These are phyloP conservation scores for Ellobius talpinus DNA, from an alignment of 2,113 vertebrate species.

Conservation along the genomic window DNA sequence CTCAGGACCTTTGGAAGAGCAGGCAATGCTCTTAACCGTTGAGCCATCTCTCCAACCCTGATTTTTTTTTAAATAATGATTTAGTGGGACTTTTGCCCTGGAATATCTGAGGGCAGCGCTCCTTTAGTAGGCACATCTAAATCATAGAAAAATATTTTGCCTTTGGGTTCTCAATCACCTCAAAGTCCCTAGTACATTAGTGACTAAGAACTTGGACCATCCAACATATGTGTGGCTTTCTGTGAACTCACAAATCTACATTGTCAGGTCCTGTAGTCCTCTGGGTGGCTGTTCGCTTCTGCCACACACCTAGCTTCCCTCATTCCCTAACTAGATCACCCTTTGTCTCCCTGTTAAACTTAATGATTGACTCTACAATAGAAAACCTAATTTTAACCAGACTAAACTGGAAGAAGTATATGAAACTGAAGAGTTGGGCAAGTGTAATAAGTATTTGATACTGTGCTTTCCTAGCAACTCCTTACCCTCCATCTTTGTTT, in stretches of 20 bases:
- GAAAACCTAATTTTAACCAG: neutral
- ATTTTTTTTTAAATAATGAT: neutral
- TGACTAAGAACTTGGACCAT: neutral
- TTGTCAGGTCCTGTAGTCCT: neutral
- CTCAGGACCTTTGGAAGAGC: too few relatives aligned
- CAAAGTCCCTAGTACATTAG: constrained; percentile 6
- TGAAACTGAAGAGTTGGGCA: neutral
- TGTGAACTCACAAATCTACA: neutral
- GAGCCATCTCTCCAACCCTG: too few relatives aligned
- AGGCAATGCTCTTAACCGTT: too few relatives aligned
- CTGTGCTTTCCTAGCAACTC: neutral
- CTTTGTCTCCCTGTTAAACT: neutral
- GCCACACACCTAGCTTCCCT: neutral
- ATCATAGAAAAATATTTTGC: constrained; percentile 25
- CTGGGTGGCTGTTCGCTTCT: neutral
- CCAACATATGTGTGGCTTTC: neutral
- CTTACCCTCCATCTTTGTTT: neutral
- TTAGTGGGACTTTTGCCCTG: neutral
- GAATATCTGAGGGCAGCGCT: neutral
- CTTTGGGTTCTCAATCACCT: constrained; percentile 1
- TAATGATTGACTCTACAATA: neutral
- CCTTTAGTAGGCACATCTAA: constrained; percentile 36
- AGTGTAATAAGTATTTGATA: neutral
- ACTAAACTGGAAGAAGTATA: neutral
- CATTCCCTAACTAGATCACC: neutral